phyloP scores from a whole-genome alignment of 2,797 vertebrate genomes.

The Lindbergichthys nudifrons region DNA sequence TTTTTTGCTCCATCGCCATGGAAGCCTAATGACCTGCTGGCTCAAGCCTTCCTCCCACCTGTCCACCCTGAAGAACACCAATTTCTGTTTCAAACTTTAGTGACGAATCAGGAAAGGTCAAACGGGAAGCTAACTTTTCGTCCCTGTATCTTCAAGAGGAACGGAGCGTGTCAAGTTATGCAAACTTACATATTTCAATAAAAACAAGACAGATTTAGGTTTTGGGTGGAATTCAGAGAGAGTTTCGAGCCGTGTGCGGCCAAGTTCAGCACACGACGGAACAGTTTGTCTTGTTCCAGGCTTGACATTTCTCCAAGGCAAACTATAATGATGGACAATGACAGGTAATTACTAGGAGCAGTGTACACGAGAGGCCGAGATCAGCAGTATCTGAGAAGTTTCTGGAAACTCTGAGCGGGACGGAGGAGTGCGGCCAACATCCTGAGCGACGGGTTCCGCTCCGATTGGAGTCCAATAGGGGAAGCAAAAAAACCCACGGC shows the following conservation, averaged over 20 bases:
- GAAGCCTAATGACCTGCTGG: slow-evolving; percentile 69
- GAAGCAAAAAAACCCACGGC: slow-evolving; percentile 26
- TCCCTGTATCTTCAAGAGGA: neutral
- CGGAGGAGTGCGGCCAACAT: slow-evolving; percentile 47
- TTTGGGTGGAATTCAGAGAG: slow-evolving; percentile 28
- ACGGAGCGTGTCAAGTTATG: neutral
- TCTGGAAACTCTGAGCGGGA: slow-evolving; percentile 71
- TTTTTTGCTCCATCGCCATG: slow-evolving; percentile 50
- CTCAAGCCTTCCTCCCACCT: slow-evolving; percentile 58
- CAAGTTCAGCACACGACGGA: slow-evolving; percentile 47
- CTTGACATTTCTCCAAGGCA: slow-evolving; percentile 70
- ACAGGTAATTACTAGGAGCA: slow-evolving; percentile 76
- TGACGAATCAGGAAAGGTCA: slow-evolving; percentile 12
- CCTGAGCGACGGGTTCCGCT: slow-evolving; percentile 29
- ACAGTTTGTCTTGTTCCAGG: slow-evolving; percentile 53
- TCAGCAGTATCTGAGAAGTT: slow-evolving; percentile 65
- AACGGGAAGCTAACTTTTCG: neutral
- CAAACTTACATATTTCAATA: slow-evolving; percentile 10
- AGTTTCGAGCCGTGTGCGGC: slow-evolving; percentile 16
- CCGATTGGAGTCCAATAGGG: slow-evolving; percentile 17
- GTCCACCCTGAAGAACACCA: slow-evolving; percentile 15
- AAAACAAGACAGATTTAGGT: slow-evolving; percentile 4
- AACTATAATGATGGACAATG: slow-evolving; percentile 74
- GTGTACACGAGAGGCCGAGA: slow-evolving; percentile 54
- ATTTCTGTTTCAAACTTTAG: slow-evolving; percentile 30